Evolutionary conservation across 2,113 vertebrate genomes (phyloP).

Genomic region (Mionectes macconnelli): DNA sequence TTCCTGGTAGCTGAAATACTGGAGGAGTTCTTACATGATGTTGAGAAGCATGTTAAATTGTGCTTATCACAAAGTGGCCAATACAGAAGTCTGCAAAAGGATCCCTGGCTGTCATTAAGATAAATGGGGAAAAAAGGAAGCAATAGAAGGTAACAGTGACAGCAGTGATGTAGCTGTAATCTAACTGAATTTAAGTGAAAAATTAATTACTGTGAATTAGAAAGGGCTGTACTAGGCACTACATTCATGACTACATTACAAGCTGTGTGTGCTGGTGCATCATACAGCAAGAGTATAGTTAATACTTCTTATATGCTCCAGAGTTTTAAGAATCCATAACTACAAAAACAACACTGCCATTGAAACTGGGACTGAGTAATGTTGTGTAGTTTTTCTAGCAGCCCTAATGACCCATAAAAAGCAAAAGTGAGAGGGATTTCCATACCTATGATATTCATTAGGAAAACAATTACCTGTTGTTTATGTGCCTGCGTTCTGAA

Average conservation of each 20-base stretch:
- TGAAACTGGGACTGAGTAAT: neutral
- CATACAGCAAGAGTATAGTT: neutral
- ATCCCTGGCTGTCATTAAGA: neutral
- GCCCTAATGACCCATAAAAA: neutral
- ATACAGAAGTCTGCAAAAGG: neutral
- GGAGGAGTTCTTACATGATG: neutral
- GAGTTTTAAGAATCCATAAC: neutral
- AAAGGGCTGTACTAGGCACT: neutral
- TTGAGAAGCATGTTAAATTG: neutral
- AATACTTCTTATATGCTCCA: neutral
- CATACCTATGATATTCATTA: neutral
- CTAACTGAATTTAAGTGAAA: neutral
- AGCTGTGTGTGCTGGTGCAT: neutral
- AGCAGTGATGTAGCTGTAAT: neutral
- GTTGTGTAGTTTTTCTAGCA: neutral
- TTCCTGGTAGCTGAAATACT: neutral
- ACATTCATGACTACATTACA: neutral
- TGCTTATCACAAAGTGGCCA: neutral
- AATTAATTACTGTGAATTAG: neutral
- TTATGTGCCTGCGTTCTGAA: neutral
- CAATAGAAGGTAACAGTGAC: neutral
- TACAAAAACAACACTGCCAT: neutral
- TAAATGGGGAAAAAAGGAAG: neutral
- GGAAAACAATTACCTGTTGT: neutral
- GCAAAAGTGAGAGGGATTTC: neutral